A percentile compares a stretch with the other conserved stretches of the same genome.
phyloP scores from a whole-genome alignment of 1,140 invertebrate species.

The Stenopsyche tienmushanensis region DNA sequence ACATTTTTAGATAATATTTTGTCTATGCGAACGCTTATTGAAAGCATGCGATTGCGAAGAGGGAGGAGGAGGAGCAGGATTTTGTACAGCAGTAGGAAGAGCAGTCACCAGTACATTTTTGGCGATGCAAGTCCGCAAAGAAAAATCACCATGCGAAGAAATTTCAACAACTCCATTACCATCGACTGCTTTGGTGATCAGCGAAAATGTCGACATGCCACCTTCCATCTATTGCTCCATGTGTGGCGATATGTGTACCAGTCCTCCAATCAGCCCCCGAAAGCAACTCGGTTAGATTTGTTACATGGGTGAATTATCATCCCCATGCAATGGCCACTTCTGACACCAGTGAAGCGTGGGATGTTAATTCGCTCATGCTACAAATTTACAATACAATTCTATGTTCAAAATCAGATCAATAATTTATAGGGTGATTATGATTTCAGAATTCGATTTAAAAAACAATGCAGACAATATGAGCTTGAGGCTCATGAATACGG shows the following conservation, averaged over 20 bases:
- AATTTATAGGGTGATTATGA: not conserved
- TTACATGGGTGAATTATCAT: not conserved
- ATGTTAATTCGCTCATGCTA: not conserved
- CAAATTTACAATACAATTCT: too few relatives aligned
- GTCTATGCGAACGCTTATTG: constrained; percentile 74
- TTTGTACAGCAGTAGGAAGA: constrained; percentile 19
- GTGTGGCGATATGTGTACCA: constrained; percentile 13
- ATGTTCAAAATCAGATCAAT: not conserved
- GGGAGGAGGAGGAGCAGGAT: constrained; percentile 40
- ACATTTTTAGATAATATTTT: constrained; percentile 67
- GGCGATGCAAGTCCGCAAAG: constrained; percentile 1
- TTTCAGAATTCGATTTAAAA: constrained; percentile 19
- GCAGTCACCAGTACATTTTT: constrained; percentile 16
- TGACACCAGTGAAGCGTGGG: too few relatives aligned
- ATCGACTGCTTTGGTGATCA: not conserved
- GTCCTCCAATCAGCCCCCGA: not conserved
- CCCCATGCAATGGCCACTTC: too few relatives aligned
- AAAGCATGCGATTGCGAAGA: constrained; percentile 64
- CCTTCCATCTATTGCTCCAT: constrained; percentile 2
- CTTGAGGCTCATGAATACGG: not conserved
- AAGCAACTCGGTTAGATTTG: constrained; percentile 11
- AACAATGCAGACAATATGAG: not conserved
- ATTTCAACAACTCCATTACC: not conserved
- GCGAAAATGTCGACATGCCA: not conserved
- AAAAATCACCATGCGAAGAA: not conserved